phyloP scores from a whole-genome alignment of 2,888 invertebrate genomes.

The Spisula solida region DNA sequence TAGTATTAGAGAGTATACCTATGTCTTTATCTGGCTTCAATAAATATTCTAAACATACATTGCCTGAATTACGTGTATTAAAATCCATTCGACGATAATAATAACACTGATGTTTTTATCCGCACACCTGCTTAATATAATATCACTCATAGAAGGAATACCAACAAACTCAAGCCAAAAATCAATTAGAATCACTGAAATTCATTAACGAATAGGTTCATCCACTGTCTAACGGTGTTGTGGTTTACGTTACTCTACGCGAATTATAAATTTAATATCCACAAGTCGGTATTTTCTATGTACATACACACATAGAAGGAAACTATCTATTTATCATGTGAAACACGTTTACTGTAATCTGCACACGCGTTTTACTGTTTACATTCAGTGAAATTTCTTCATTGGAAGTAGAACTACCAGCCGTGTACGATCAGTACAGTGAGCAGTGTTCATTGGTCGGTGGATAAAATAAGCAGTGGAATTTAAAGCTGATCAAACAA shows the following conservation, averaged over 20 bases:
- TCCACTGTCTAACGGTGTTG: background rate
- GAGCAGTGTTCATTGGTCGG: background rate
- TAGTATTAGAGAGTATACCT: background rate
- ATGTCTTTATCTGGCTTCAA: background rate
- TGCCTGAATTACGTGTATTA: slow-evolving; percentile 11
- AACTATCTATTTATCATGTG: slow-evolving; percentile 21
- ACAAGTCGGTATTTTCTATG: slow-evolving; percentile 1
- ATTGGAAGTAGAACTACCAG: background rate
- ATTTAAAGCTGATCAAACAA: slow-evolving; percentile 4
- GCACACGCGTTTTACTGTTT: slow-evolving; percentile 3
- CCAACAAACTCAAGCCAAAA: background rate
- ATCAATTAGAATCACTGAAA: background rate
- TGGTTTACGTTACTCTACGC: background rate
- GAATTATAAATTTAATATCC: slow-evolving; percentile 18
- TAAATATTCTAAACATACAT: background rate
- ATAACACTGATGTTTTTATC: background rate
- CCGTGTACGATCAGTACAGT: background rate
- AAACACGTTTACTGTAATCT: slow-evolving; percentile 5
- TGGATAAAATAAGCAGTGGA: background rate
- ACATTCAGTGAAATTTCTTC: background rate
- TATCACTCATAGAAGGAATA: background rate
- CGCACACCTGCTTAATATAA: background rate
- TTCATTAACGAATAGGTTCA: background rate
- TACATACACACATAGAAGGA: background rate
- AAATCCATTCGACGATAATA: background rate